Evolutionary conservation across 2,797 vertebrate species (phyloP), one percentile per base, ranked within the genome.

Genomic region (Mustela erminea): DNA sequence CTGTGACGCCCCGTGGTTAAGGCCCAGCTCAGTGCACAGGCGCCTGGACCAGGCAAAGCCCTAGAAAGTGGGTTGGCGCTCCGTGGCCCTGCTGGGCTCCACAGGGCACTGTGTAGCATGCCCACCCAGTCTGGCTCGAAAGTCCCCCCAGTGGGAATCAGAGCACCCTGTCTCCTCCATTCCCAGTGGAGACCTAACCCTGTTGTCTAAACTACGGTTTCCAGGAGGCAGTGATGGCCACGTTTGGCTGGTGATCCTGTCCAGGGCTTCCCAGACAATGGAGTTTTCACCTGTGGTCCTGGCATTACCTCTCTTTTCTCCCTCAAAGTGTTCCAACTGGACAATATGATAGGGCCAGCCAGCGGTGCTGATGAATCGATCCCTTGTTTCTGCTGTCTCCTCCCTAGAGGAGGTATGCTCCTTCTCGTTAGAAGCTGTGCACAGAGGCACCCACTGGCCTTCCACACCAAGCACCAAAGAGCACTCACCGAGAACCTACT

Each of bases 1-100:
- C 21, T 1, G 0, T 4, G 27, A 41, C 20, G 8, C 32, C 64
- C 66, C 3, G 15, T 2, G 7, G 52, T 4, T 3, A 6, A 21
- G 54, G 64, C 78, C 52, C 27, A 32, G 90, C 52, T 35, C 38
- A 29, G 78, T 7, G 7, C 1, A 14, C 9, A 6, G 18, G 52
- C 15, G 54, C 41, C 41, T 35, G 54, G 60, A 21, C 35, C 29
- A 7, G 64, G 64, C 64, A 46, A 66, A 9, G 38, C 38, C 75
- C 29, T 4, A 20, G 27, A 5, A 4, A 27, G 78, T 58, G 25
- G 43, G 64, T 78, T 14, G 52, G 77, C 21, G 14, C 12, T 52
- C 49, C 18, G 12, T 25, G 21, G 32, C 25, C 7, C n/a, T 12
- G 0, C 49, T 14, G 13, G 32, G n/a, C 32, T 56, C 49, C 77